Evolutionary conservation across 2,888 invertebrate genomes (phyloP), one percentile per base, ranked within the genome.

Genomic region (Stictocephala bisonia): DNA sequence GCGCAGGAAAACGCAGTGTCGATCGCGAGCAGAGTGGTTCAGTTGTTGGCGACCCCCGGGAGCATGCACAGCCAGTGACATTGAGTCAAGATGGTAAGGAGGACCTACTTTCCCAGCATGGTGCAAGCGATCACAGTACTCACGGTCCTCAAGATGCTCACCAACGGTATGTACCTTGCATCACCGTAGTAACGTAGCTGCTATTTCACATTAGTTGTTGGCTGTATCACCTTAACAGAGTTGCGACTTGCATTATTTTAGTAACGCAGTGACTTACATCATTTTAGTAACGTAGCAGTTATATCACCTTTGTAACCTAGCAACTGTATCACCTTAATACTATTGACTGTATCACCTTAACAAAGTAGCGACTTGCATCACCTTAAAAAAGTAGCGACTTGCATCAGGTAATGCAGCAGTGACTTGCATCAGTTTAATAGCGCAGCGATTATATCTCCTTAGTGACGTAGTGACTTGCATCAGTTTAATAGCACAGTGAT

Each of bases 71-170:
- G 56, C 22, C 68, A 35, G 70, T 60, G 64, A 69, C 22, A 58
- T 18, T 35, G 48, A 68, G 44, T 72, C 86, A 88, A 88, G 85
- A 89, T 89, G 89, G 87, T 84, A 87, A 88, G 85, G 84, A 85
- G 84, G 82, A 85, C 85, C 81, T 85, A 85, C 83, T 82, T 87
- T 80, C 86, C 87, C 70, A 88, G 85, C 81, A 92, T 93, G 90
- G 92, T 93, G 88, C 92, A 93, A 89, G 91, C 92, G 86, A 92
- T 93, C 84, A 92, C 93, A 84, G 91, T 93, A 83, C 89, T 93
- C 81, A 93, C 93, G 82, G 92, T 93, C 86, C 87, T 93, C 82
- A 91, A 92, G 82, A 92, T 93, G 91, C 86, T 90, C 83, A 91
- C 92, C 77, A 92, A 92, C 84, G 93, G 93, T 93, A 86, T 85